Evolutionary conservation across 2,888 invertebrate species (phyloP), one percentile per base, ranked within the genome.

Genomic region (Laothoe populi): DNA sequence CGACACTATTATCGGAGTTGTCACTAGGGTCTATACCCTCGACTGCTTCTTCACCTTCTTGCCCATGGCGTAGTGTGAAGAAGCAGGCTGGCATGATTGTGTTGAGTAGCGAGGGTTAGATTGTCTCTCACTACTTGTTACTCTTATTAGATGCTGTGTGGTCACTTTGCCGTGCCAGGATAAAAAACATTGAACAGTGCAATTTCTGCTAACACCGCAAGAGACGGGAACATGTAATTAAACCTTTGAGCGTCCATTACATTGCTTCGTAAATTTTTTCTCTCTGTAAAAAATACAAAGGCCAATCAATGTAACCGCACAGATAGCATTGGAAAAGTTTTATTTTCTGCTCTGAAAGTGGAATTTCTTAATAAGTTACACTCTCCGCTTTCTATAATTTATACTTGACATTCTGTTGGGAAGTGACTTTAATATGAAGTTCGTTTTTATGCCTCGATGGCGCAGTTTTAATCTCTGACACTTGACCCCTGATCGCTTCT

Each of bases 261-360:
- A 23, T n/a, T 13, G 24, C 42, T 40, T 58, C 42, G 40, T 58
- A 21, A 42, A 40, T 58, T 42, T 40, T 42, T 53, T 35, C 16
- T 4, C 31, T 16, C 24, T 26, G 11, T 13, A 24, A 48, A 48
- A 23, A 8, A 19, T 19, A n/a, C 49, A 53, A 53, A 53, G 31
- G n/a, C 49, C 31, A 53, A 53, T 53, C 31, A 53, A 53, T 53
- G 53, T 11, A 53, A 35, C 53, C 35, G 53, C 53, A 35, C 35
- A 31, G 53, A 53, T 19, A 31, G 53, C 11, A 16, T 53, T 53
- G 4, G 11, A 19, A 19, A 53, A 35, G 35, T 53, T 53, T 53
- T 19, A 53, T 53, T 53, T 31, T 53, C 53, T 24, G n/a, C 13
- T 53, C 19, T 31, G 1, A 4, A 53, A 53, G 19, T 53, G 11